These are phyloP conservation scores for Troilus luridus DNA, from an alignment of 2,888 invertebrate species.

Conservation along the genomic window DNA sequence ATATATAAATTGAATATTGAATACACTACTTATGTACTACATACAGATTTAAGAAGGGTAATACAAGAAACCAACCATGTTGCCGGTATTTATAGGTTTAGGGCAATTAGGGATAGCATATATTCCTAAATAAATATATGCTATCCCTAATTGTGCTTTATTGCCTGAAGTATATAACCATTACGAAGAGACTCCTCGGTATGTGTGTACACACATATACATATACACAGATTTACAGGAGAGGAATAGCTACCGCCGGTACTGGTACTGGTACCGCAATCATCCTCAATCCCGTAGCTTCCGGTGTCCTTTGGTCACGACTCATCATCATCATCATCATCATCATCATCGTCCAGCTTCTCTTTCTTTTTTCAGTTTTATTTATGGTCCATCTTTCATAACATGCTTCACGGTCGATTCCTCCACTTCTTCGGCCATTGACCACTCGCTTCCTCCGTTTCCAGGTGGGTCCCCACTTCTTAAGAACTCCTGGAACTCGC, in stretches of 20 bases:
- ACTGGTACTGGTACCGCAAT: background rate
- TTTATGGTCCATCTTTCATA: conserved; percentile 53
- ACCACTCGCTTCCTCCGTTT: background rate
- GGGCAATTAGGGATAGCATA: no score
- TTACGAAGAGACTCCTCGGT: background rate
- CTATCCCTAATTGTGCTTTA: background rate
- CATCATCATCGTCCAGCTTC: background rate
- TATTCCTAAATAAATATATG: no score
- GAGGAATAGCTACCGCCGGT: background rate
- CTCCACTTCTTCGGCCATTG: background rate
- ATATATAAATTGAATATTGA: no score
- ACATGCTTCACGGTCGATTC: conserved; percentile 56
- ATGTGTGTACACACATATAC: background rate
- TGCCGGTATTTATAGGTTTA: no score
- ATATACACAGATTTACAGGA: no score
- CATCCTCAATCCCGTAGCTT: background rate
- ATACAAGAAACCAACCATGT: no score
- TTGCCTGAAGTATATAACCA: background rate
- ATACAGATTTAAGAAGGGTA: no score
- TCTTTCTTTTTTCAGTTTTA: conserved; percentile 3
- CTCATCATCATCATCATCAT: background rate
- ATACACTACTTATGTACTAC: no score
- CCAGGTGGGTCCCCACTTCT: background rate
- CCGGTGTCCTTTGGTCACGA: conserved; percentile 35
- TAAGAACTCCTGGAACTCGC: background rate